Evolutionary conservation across 1,140 invertebrate species (phyloP).

Genomic region (Mycetomoellerius zeteki): DNA sequence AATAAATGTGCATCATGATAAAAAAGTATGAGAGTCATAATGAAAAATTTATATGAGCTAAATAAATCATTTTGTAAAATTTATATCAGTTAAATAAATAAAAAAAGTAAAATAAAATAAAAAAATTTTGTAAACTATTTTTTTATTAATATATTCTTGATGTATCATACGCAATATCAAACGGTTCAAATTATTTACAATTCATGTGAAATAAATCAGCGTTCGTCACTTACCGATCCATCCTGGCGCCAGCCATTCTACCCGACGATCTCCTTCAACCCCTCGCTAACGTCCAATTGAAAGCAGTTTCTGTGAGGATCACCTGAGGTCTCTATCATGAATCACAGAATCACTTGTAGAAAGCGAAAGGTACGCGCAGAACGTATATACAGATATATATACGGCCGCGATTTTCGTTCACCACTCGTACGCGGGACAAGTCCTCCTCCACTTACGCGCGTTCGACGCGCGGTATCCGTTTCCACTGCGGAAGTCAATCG

Average conservation of each 20-base stretch:
- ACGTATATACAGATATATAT: constrained; percentile 5
- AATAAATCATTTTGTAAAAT: neutral
- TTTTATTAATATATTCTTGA: neutral
- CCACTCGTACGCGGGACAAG: constrained; percentile 47
- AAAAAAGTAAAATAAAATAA: no score
- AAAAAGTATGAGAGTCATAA: no score
- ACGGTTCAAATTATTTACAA: neutral
- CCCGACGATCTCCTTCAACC: constrained; percentile 51
- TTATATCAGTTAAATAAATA: neutral
- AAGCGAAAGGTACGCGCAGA: constrained; percentile 67
- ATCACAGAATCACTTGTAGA: constrained; percentile 70
- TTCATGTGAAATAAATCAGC: neutral
- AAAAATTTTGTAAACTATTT: neutral
- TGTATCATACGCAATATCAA: no score
- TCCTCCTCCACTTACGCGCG: constrained; percentile 63
- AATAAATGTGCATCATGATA: neutral
- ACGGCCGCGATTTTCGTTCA: constrained; percentile 59
- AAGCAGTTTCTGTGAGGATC: neutral
- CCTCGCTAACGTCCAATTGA: neutral
- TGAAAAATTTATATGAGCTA: neutral
- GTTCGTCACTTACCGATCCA: constrained; percentile 68
- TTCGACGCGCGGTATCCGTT: constrained; percentile 59
- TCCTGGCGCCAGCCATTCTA: constrained; percentile 57
- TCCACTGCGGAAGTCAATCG: constrained; percentile 60
- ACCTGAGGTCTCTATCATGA: constrained; percentile 58